Evolutionary conservation across 2,888 invertebrate genomes (phyloP), one percentile per base, ranked within the genome.

Genomic region (Napeogenes inachia): DNA sequence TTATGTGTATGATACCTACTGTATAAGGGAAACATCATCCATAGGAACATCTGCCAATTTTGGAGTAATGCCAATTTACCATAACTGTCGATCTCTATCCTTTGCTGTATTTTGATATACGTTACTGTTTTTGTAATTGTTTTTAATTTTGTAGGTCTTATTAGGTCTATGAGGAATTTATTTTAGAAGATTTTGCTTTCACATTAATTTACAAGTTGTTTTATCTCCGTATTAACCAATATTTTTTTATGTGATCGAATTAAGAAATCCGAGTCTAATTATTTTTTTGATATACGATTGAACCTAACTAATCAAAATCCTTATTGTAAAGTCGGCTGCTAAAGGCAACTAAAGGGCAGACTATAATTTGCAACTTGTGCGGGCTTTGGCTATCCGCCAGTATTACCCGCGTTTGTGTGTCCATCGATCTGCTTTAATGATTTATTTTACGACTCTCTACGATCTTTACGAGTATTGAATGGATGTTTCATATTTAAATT

Each of bases 381-480:
- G 50, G 12, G 30, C 30, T 50, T 30, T 50, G 50, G 30, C 50
- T 8, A 30, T 8, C 21, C 50, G 50, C 50, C 50, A 50, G 30
- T n/a, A 30, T 21, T 21, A 13, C 6, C 30, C 50, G 13, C 47
- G 50, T 50, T 12, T 30, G 50, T 50, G 21, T 50, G 30, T 30
- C 30, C 30, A 50, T 50, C 21, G 3, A 30, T 50, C 30, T 50
- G 8, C 42, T 50, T 50, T 50, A 50, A 50, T 50, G 50, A 50
- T 50, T 50, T 47, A 47, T 47, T 50, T 50, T 50, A 50, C 50
- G 50, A 50, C 50, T 50, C 30, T 50, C 30, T 4, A 12, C 50
- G 50, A 50, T 50, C 50, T 50, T 30, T 50, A 50, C 50, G 50
- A 50, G 30, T 30, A 30, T n/a, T 42, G 50, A 30, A 30, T 30